These are phyloP conservation scores for Trypoxylon attenuatum DNA, from an alignment of 2,888 invertebrate genomes.

Conservation along the genomic window DNA sequence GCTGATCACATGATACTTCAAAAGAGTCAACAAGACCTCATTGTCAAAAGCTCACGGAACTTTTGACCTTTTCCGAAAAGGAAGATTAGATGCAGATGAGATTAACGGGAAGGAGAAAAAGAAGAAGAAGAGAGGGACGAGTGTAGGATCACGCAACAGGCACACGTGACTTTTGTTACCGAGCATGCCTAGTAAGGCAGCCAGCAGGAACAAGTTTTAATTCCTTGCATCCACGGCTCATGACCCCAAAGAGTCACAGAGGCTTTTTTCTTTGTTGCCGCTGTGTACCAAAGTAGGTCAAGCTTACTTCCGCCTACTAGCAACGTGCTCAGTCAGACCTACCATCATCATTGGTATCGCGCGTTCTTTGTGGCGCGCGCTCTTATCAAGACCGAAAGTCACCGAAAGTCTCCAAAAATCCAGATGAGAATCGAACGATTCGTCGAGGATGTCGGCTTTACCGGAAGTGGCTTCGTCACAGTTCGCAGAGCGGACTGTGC, in stretches of 20 bases:
- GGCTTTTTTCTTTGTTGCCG: slow-evolving; percentile 58
- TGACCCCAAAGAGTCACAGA: slow-evolving; percentile 50
- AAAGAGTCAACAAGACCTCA: slow-evolving; percentile 4
- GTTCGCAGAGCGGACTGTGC: no score
- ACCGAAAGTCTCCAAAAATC: background rate
- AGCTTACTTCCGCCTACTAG: slow-evolving; percentile 61
- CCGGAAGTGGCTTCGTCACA: no score
- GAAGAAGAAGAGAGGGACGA: slow-evolving; percentile 7
- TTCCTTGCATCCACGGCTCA: slow-evolving; percentile 53
- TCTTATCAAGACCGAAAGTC: background rate
- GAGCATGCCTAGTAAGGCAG: slow-evolving; percentile 14
- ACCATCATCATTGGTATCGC: slow-evolving; percentile 17
- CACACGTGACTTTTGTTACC: slow-evolving; percentile 38
- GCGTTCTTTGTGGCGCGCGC: background rate
- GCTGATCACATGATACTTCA: no score
- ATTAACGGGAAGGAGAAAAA: slow-evolving; percentile 25
- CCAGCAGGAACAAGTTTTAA: slow-evolving; percentile 50
- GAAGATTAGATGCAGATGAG: slow-evolving; percentile 24
- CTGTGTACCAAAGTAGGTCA: slow-evolving; percentile 60
- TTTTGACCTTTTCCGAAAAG: slow-evolving; percentile 14
- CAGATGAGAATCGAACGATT: background rate
- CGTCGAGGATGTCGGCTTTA: no score
- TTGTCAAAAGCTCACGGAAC: background rate
- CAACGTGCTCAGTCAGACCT: slow-evolving; percentile 16
- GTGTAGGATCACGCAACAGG: slow-evolving; percentile 28